Base-by-base conservation (phyloP, 2,113 vertebrate genomes). In the Pterocles orientalis region DNA sequence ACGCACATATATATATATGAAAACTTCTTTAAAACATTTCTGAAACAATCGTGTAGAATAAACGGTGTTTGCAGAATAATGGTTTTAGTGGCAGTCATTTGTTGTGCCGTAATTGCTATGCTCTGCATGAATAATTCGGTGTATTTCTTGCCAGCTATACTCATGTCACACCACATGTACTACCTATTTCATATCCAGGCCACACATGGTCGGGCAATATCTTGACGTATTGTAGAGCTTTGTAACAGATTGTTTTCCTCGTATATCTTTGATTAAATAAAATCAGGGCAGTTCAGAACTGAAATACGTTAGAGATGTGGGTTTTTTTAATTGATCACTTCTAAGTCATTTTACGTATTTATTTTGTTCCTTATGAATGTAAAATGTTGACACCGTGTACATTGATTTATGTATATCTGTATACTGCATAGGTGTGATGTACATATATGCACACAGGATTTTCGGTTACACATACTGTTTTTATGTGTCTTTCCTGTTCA, bases 101-200 rank as follows among this genome's bases (percentile, higher is more conserved):
- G 10, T 68, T 86, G 51, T 26, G 10, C 43, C 70, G 82, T 66
- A 70, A 45, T 73, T 77, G 31, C 50, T 70, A 8, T 48, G 14
- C 18, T 85, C 20, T 24, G 92, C 21, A 7, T 87, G 2, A 85
- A 64, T 64, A 87, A 54, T 65, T 64, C 57, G 26, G 6, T 79
- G 8, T 8, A 57, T 82, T 87, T 92, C 45, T 89, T 89, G 58
- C 73, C 45, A 54, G 47, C n/a, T 85, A 48, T 91, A 68, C 16
- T 71, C 14, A 23, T 45, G 28, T 82, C 14, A 60, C 26, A 69
- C 17, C 19, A 43, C 28, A 41, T 0, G 0, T 51, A 19, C 39
- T 62, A 47, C 10, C 5, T 86, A 12, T 75, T 91, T 91, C 14
- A 1, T 58, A 57, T 76, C 24, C 3, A 4, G 73, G n/a, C 12